Base-by-base conservation (phyloP, 2,888 invertebrate genomes). In the Salpingus planirostris region DNA sequence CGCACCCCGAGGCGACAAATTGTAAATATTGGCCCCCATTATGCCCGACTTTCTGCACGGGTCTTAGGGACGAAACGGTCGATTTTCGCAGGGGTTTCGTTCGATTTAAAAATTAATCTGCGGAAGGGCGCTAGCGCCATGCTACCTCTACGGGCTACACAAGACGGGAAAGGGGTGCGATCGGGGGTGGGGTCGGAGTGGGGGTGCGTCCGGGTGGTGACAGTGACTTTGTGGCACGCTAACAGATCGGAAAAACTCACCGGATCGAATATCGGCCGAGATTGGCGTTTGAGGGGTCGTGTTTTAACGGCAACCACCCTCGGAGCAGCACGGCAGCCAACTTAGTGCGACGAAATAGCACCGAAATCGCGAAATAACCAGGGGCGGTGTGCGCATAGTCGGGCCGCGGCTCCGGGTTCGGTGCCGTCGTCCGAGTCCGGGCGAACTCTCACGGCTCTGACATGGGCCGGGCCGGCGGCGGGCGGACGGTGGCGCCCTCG, bases 251-350 rank as follows among this genome's bases (percentile, higher is more conserved):
- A 47, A 43, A 42, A 46, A 50, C 54, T 51, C 44, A 52, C 52
- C 52, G 40, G n/a, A n/a, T n/a, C n/a, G n/a, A n/a, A n/a, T n/a
- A n/a, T 43, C 42, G 36, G 38, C 48, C 53, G 50, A 47, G 44
- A 46, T 48, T 43, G 27, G 43, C 43, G 36, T 47, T 50, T 47
- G 40, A 43, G 38, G 49, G 46, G 49, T 46, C 46, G 45, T 40
- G 42, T 53, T 57, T 54, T 50, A 54, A 55, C 57, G 54, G 52
- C 54, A 59, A 62, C 58, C 64, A 61, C 63, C 65, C 61, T 63
- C 50, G 53, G 54, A 61, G 61, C 51, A 59, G 56, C 64, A 65
- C 65, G 63, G 55, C 57, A 55, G 62, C 63, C 64, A 64, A 65
- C 65, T 64, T 65, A 64, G 59, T 63, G 64, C 48, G 52, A 57